Conservation (phyloP, 2,888 invertebrate species). For the Tetragonisca angustula region DNA sequence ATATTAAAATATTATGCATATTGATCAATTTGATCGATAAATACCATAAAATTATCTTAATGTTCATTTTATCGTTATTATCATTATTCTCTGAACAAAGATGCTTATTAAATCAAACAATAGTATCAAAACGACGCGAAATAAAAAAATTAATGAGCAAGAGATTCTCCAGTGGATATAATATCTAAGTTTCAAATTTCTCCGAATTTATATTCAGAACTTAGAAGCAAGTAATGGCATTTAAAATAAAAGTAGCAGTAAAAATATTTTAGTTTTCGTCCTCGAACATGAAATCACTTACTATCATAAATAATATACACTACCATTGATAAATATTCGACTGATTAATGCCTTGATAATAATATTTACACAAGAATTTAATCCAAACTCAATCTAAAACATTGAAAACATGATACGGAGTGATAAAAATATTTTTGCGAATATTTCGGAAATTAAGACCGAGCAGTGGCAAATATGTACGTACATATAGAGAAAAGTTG, state of each 20-base stretch:
- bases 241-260: not conserved
- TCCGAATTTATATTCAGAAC: not conserved
- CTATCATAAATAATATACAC: not conserved
- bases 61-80: not conserved
- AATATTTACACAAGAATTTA: no score
- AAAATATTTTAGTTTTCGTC: not conserved
- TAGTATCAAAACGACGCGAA: not conserved
- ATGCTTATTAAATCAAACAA: not conserved
- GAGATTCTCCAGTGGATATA: not conserved
- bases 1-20: not conserved
- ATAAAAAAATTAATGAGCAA: not conserved
- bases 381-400: no score
- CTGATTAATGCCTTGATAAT: not conserved
- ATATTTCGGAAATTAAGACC: no score
- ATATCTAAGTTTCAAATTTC: no score
- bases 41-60: not conserved
- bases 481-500: no score
- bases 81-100: not conserved
- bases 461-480: no score
- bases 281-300: conserved; percentile 17
- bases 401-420: no score
- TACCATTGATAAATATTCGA: not conserved
- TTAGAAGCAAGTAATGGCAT: not conserved
- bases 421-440: no score
- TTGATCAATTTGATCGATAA: not conserved